Conservation (phyloP, 2,797 vertebrate species). For the Scomberomorus guttatus region DNA sequence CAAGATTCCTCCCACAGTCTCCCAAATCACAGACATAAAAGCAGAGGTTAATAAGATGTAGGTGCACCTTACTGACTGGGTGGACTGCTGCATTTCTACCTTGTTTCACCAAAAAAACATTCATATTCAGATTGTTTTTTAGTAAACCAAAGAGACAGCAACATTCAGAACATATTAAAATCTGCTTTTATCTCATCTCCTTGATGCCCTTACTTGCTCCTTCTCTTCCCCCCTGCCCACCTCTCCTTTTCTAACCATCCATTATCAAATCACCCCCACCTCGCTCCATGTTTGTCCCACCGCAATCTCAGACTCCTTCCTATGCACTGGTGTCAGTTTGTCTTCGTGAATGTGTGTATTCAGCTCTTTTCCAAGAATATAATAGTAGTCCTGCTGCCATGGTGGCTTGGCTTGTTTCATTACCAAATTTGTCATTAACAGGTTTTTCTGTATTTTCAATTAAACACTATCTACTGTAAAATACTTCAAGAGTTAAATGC, state of each 20-base stretch:
- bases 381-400: slow-evolving; percentile 28
- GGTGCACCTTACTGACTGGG: slow-evolving; percentile 22
- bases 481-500: not conserved
- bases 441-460: slow-evolving; percentile 21
- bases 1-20: slow-evolving; percentile 39
- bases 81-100: slow-evolving; percentile 22
- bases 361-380: slow-evolving; percentile 9
- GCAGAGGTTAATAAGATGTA: slow-evolving; percentile 64
- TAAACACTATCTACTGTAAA: slow-evolving; percentile 4
- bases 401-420: slow-evolving; percentile 9
- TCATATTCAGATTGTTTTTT: not conserved
- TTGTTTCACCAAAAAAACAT: not conserved
- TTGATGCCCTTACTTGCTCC: not conserved
- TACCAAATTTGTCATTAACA: slow-evolving; percentile 4
- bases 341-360: slow-evolving; percentile 23
- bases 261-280: not conserved
- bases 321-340: slow-evolving; percentile 22
- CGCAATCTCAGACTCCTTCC: slow-evolving; percentile 23
- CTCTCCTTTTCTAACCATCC: not conserved
- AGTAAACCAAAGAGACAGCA: not conserved
- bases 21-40: slow-evolving; percentile 18
- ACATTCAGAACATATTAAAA: not conserved
- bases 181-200: not conserved
- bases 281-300: not conserved
- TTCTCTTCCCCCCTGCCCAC: not conserved